Evolutionary conservation across 1,140 invertebrate genomes (phyloP), one percentile per base, ranked within the genome.

Genomic region (Bathynomus jamesi): DNA sequence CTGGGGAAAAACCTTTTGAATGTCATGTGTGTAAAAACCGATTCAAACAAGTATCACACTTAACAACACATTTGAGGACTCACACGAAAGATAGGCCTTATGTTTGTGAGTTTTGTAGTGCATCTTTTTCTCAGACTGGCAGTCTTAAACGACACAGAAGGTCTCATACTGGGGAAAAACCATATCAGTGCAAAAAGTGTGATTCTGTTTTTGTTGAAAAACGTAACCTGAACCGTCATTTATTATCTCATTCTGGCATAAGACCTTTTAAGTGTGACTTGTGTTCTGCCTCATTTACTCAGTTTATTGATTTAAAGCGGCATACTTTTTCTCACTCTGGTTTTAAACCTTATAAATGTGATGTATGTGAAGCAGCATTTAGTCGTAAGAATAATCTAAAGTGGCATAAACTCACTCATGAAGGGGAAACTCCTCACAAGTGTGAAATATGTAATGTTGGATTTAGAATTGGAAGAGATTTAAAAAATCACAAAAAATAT

Each of bases 51-150:
- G 67, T 74, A 24, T 78, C 74, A 0, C 92, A 93, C 80, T 82
- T 94, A 61, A 89, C 90, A 24, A 90, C 91, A 71, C 92, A 95
- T 80, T 87, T 94, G 85, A 85, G 91, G 61, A 91, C 89, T 4
- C 93, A 96, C 82, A 82, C 81, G 70, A 85, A 85, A 11, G 81
- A 83, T 60, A 87, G 87, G 65, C 76, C 76, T 17, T 78, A 69
- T 61, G 27, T n/a, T 13, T 80, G 78, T 74, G 65, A 62, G 11
- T 69, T 75, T 61, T 79, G 79, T 73, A 72, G 70, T 24, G 78
- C 73, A 11, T 65, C 73, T 8, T 79, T 78, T 64, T 72, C 74
- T 17, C 74, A 76, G 64, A 74, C 71, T 24, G 72, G 74, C 29
- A 75, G 75, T 61, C 73, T 78, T 21, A 71, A 73, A 13, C 62